Conservation (phyloP, 35 echinoderm and acorn worm genomes). For the Anneissia japonica region DNA sequence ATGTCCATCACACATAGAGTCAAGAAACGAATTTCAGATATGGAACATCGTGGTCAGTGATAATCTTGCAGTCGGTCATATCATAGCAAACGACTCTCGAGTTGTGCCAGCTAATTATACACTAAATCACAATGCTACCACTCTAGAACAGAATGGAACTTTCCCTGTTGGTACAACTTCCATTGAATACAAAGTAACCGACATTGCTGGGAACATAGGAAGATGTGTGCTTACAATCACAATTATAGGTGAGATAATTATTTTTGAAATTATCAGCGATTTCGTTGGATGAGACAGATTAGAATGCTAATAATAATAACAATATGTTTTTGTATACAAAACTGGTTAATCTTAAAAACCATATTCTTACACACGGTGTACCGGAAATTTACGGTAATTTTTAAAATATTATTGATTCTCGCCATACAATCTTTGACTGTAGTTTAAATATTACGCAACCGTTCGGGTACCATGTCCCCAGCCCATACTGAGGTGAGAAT, state of each 20-base stretch:
- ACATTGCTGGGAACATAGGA: neutral
- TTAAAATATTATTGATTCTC: no score
- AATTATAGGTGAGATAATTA: neutral
- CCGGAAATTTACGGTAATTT: no score
- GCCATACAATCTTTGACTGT: no score
- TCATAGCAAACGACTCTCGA: neutral
- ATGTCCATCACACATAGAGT: neutral
- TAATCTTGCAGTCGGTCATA: neutral
- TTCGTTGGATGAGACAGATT: no score
- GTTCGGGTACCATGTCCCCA: no score
- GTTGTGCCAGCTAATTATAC: neutral
- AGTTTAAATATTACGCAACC: no score
- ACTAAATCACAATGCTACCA: neutral
- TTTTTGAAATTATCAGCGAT: no score
- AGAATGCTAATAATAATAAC: no score
- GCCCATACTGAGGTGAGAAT: no score
- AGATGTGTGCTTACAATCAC: neutral
- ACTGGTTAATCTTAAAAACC: no score
- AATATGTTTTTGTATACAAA: no score
- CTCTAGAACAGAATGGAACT: neutral
- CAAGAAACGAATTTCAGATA: neutral
- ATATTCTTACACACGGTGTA: no score
- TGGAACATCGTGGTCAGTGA: neutral
- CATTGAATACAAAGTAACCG: neutral
- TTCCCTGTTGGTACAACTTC: neutral